Evolutionary conservation across 1,140 invertebrate genomes (phyloP), one percentile per base, ranked within the genome.

Genomic region (Helicoverpa armigera): DNA sequence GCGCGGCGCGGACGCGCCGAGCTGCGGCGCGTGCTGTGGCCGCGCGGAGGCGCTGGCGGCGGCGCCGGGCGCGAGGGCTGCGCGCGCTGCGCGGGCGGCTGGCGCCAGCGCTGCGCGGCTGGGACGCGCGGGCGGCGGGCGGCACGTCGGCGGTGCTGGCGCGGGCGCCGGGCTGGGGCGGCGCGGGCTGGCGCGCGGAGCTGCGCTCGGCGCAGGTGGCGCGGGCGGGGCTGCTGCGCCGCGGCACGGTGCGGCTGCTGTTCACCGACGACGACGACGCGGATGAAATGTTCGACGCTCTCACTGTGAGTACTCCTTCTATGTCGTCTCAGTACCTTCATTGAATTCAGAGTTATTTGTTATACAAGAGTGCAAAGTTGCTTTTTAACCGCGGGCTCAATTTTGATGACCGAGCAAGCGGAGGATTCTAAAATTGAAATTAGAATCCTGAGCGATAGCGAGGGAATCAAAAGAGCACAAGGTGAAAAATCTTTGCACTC

Each of bases 201-300:
- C 74, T 82, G 56, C 67, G 56, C 23, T 78, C 81, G 48, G 50
- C 67, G 81, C 81, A 82, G 75, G 51, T 82, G 56, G 81, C 75
- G 23, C 10, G 48, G 23, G 75, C 16, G 5, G 75, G 75, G 9
- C 75, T 82, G 67, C 75, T 82, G 81, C 81, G 81, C n/a, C 75
- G 69, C 67, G 75, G 81, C 14, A 13, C n/a, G 12, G 75, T 78
- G 75, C 23, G 18, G 0, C 75, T 82, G 43, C 58, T 13, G 43
- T 61, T 35, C 9, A 12, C 11, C 14, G 51, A 48, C 35, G 43
- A 50, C 48, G 16, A 12, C 9, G 35, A n/a, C 14, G 51, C 48
- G 14, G 43, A 50, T n/a, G 18, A 54, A 61, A 35, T 7, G 9
- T 13, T 23, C 35, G 75, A 77, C 23, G 75, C 35, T 13, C 51